These are phyloP conservation scores for Ictalurus punctatus DNA, from an alignment of 2,113 vertebrate species.

Conservation along the genomic window DNA sequence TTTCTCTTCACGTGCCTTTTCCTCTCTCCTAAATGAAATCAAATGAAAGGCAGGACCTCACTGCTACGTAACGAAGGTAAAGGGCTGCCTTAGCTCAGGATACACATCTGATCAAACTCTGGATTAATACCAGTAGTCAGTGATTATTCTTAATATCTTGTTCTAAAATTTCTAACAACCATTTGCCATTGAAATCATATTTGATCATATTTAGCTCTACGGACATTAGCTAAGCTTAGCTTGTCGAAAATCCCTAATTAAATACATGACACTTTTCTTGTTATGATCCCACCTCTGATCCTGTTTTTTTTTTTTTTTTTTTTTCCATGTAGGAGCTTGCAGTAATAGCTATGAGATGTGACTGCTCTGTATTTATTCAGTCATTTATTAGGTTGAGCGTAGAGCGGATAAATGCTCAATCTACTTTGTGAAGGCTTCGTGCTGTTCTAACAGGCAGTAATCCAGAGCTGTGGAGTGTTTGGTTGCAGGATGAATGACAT, in stretches of 20 bases:
- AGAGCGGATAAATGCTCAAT: neutral
- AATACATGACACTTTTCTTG: neutral
- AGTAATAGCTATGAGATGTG: neutral
- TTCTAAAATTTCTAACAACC: neutral
- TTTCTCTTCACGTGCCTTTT: neutral
- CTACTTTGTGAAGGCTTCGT: neutral
- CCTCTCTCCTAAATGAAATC: slow-evolving; percentile 28
- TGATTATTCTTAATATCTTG: neutral
- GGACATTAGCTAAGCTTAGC: neutral
- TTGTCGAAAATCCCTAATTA: neutral
- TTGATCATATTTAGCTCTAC: neutral
- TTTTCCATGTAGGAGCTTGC: neutral
- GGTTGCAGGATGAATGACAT: neutral
- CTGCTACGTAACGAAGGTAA: slow-evolving; percentile 43
- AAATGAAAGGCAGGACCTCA: slow-evolving; percentile 37
- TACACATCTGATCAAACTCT: neutral
- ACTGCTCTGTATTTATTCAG: neutral
- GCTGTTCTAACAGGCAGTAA: neutral
- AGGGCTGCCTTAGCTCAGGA: neutral
- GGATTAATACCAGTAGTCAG: neutral
- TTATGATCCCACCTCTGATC: neutral
- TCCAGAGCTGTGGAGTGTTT: neutral
- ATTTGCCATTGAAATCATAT: neutral
- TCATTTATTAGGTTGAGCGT: neutral
- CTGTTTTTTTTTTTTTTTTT: neutral